Base-by-base conservation (phyloP, 2,888 invertebrate species). In the Piscicola geometra region DNA sequence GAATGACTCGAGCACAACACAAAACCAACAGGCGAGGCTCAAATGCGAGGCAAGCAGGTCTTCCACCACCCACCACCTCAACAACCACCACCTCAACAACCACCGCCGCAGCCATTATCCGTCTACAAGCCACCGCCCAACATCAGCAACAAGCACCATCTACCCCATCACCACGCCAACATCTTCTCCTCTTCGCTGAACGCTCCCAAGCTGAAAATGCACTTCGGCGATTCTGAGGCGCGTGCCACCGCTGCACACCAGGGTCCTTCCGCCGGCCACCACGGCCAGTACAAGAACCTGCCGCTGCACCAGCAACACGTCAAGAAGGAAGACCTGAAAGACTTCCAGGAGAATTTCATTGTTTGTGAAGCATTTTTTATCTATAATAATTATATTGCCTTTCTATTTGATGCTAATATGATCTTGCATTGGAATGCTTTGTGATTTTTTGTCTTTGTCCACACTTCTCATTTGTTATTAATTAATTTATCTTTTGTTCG, bases 311-410 rank as follows among this genome's bases (percentile, higher is more conserved):
- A 9, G 9, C 5, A 5, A 56, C 60, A 25, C 25, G 5, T 25
- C 21, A 56, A 56, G n/a, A 56, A 56, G 25, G 60, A 18, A 25
- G 60, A 56, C 25, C 60, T 56, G 15, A 25, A 56, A 56, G 60
- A 56, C 21, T 56, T 56, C 60, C 60, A 56, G n/a, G n/a, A 56
- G 30, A 67, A 25, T 18, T 67, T 67, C 33, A 33, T 28, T 25
- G 67, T 67, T 28, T 28, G 30, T 67, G 12, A 28, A 12, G 5
- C 9, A 9, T 9, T 67, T 12, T 32, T 67, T 67, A 9, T 15
- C 9, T n/a, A 15, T 9, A 64, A 15, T n/a, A 28, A 64, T 15
- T 25, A 15, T 25, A 64, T 15, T 25, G 30, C n/a, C 9, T 64
- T 64, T 64, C 64, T 64, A 12, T 25, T 64, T 64, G 30, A n/a